Evolutionary conservation across 2,797 vertebrate genomes (phyloP), one percentile per base, ranked within the genome.

Genomic region (Bryconaethiops microstoma): DNA sequence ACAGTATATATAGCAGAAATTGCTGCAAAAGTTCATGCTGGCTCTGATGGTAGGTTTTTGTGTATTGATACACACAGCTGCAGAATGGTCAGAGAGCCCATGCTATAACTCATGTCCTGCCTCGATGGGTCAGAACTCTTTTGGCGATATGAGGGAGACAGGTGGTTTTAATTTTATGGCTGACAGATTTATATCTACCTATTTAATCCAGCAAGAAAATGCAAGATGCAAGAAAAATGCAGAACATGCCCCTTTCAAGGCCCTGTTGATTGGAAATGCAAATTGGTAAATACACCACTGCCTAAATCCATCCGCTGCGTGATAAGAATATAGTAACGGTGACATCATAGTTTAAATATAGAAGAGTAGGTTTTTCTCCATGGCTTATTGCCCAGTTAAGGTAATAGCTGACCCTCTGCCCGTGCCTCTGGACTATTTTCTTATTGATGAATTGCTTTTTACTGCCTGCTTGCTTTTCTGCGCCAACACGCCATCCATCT

Each of bases 401-500:
- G 59, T 77, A 72, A 79, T 60, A 54, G 40, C 74, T 40, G 29
- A 64, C 42, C 74, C 45, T n/a, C 25, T 54, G 39, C 59, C 70
- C 62, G 42, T 70, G 54, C 29, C 64, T 62, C 74, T 59, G 1
- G 25, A 39, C 23, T n/a, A 76, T 81, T 72, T 69, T 35, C 54
- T 19, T 59, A 67, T 54, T 86, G 79, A 83, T 81, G n/a, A 17
- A 74, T 82, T 72, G 74, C 71, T 80, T 83, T 70, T 72, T 84
- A 21, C 59, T 84, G 67, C 76, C 52, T 79, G 57, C 62, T 40
- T 57, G 54, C 78, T 80, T 48, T 59, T 77, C 65, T 67, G 72
- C 79, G 69, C 83, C 80, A 80, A 35, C n/a, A 19, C 73, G 71
- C 14, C 5, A 40, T 29, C 45, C 59, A 60, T 78, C 72, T 74